Evolutionary conservation across 2,888 invertebrate genomes (phyloP).

Genomic region (Selenia dentaria): DNA sequence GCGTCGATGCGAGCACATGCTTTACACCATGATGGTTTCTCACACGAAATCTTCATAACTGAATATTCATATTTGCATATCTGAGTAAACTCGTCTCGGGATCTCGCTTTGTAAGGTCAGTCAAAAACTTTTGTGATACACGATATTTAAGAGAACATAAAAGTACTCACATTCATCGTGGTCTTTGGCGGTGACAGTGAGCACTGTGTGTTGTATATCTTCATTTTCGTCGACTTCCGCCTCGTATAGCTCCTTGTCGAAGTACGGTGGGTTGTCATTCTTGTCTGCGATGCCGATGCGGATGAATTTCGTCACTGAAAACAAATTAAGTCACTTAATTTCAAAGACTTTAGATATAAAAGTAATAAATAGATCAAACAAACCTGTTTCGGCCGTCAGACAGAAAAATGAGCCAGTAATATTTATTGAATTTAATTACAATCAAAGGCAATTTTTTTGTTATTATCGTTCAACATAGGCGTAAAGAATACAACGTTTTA

Average conservation of each 20-base stretch:
- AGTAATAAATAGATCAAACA: too few relatives aligned
- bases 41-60: conserved; percentile 18
- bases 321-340: conserved; percentile 32
- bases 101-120: conserved; percentile 1
- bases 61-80: conserved; percentile 6
- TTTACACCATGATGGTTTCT: conserved; percentile 17
- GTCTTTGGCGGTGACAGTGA: conserved; percentile 99
- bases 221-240: conserved; percentile 99
- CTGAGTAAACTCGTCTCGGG: conserved; percentile 1
- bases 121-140: conserved; percentile 4
- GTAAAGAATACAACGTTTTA: too few relatives aligned
- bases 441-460: too few relatives aligned
- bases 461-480: too few relatives aligned
- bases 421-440: too few relatives aligned
- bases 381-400: background rate
- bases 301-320: conserved; percentile 98
- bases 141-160: conserved; percentile 15
- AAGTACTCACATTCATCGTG: conserved; percentile 97
- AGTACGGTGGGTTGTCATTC: conserved; percentile 99
- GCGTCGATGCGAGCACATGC: conserved; percentile 8
- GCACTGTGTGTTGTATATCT: conserved; percentile 98
- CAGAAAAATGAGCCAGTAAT: too few relatives aligned
- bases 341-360: background rate
- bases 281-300: conserved; percentile 99
- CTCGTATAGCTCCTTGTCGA: conserved; percentile 98